Conservation (phyloP, 2,888 invertebrate genomes). For the Brachyopa scutellaris region DNA sequence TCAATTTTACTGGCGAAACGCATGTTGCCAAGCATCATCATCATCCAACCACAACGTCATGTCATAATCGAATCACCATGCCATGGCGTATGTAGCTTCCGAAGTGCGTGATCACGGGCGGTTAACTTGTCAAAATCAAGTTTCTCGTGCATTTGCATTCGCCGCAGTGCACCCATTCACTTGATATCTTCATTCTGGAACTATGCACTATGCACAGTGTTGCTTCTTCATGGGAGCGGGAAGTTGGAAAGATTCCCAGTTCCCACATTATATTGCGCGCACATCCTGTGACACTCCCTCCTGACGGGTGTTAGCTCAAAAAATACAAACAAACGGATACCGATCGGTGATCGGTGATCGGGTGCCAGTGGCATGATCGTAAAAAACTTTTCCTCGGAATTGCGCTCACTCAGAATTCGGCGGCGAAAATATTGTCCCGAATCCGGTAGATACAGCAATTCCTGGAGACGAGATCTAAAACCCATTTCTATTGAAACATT, state of each 20-base stretch:
- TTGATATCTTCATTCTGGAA: slow-evolving; percentile 52
- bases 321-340: slow-evolving; percentile 16
- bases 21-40: slow-evolving; percentile 49
- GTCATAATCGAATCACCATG: slow-evolving; percentile 53
- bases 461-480: slow-evolving; percentile 60
- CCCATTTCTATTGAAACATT: slow-evolving; percentile 33
- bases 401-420: not conserved
- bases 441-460: slow-evolving; percentile 19
- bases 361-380: slow-evolving; percentile 36
- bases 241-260: too few relatives aligned
- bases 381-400: slow-evolving; percentile 53
- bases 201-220: too few relatives aligned
- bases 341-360: too few relatives aligned
- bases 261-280: not conserved
- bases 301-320: too few relatives aligned
- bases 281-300: slow-evolving; percentile 20
- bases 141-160: slow-evolving; percentile 57
- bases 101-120: slow-evolving; percentile 63
- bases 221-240: not conserved
- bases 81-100: slow-evolving; percentile 5
- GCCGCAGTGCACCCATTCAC: slow-evolving; percentile 9
- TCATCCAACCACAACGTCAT: slow-evolving; percentile 1
- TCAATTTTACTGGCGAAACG: slow-evolving; percentile 58
- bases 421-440: slow-evolving; percentile 47
- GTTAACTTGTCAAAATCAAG: slow-evolving; percentile 65